Percentiles rank a stretch among this genome's conserved stretches.
Evolutionary conservation across 1,140 invertebrate genomes (phyloP).

Genomic region (Rhysida immarginata): DNA sequence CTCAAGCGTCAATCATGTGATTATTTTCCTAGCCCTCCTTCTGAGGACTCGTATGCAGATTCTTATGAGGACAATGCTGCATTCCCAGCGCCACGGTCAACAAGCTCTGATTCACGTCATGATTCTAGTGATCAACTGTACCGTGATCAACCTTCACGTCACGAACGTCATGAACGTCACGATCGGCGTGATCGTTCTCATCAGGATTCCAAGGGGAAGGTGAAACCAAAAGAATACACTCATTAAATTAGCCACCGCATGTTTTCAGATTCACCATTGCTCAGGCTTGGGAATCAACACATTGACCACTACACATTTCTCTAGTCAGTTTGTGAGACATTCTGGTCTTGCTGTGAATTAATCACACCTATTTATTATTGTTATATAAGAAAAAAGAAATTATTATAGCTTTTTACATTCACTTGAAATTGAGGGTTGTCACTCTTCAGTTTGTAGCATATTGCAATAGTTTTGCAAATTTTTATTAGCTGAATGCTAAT

Average conservation of each 20-base stretch:
- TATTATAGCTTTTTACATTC: too few species aligned
- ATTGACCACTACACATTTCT: too few species aligned
- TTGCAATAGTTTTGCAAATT: too few species aligned
- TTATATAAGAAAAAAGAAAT: too few species aligned
- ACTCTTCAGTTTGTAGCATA: too few species aligned
- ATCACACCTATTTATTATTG: too few species aligned
- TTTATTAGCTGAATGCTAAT: too few species aligned
- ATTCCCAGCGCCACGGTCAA: conserved; percentile 10
- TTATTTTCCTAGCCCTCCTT: conserved; percentile 19
- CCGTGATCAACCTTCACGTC: background rate
- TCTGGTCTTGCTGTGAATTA: too few species aligned
- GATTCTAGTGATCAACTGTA: conserved; percentile 9
- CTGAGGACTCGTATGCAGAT: conserved; percentile 18
- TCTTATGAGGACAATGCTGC: conserved; percentile 17
- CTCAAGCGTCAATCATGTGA: conserved; percentile 18
- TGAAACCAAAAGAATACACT: conserved; percentile 11
- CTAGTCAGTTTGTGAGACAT: too few species aligned
- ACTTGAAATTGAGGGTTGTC: too few species aligned
- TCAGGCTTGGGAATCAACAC: too few species aligned
- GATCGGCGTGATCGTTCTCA: background rate
- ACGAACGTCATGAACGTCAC: background rate
- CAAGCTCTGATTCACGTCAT: conserved; percentile 7
- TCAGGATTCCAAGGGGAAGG: conserved; percentile 11
- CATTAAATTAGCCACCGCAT: background rate
- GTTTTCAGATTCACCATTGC: too few species aligned